Conservation (phyloP, 2,797 vertebrate genomes). For the Mustela erminea region DNA sequence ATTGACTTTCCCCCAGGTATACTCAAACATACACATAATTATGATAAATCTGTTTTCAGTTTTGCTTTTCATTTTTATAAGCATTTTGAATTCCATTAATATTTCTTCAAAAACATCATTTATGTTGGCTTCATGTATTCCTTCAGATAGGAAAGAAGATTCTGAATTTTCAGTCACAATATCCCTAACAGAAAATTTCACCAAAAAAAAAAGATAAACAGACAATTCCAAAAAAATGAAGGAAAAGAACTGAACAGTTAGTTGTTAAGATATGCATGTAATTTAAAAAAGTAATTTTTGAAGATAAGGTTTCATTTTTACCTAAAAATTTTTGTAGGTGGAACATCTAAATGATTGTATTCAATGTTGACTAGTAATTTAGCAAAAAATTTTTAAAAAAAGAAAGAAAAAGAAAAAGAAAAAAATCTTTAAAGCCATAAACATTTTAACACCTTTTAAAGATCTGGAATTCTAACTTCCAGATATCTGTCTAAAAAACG, state of each 20-base stretch:
- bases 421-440: neutral
- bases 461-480: conserved; percentile 25
- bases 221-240: conserved; percentile 8
- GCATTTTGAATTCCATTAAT: conserved; percentile 2
- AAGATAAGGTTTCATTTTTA: neutral
- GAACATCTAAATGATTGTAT: neutral
- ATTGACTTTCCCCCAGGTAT: neutral
- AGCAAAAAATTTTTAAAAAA: neutral
- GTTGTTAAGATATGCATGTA: neutral
- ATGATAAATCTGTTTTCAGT: neutral
- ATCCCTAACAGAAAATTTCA: conserved; percentile 36
- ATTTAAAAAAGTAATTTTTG: neutral
- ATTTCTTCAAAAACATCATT: conserved; percentile 24
- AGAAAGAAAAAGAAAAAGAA: neutral
- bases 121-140: neutral
- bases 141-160: conserved; percentile 2
- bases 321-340: neutral
- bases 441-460: conserved; percentile 34
- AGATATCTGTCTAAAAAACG: neutral
- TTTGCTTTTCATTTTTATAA: conserved; percentile 53
- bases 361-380: neutral
- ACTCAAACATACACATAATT: neutral
- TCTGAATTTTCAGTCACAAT: neutral
- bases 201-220: neutral
- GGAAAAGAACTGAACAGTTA: neutral